Evolutionary conservation across 2,113 vertebrate genomes (phyloP).

Genomic region (Pelecanus crispus): DNA sequence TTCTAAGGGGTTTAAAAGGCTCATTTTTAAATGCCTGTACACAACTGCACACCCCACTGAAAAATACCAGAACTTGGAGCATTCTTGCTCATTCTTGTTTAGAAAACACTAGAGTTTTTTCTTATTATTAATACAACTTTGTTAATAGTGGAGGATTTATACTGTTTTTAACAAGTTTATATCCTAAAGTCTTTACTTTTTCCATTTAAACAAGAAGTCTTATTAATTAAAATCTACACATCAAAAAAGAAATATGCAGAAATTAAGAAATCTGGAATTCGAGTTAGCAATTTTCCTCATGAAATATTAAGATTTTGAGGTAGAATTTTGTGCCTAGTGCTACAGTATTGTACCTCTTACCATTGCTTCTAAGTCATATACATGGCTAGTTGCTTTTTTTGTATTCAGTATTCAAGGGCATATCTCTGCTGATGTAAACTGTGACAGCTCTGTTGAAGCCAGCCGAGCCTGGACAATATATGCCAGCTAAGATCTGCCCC

Average conservation of each 20-base stretch:
- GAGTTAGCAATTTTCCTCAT: background rate
- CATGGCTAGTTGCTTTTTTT: background rate
- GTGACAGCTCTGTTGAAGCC: background rate
- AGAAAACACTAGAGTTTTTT: background rate
- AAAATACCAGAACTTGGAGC: background rate
- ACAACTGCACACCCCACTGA: background rate
- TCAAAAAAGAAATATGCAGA: background rate
- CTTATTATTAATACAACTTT: background rate
- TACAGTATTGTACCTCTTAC: background rate
- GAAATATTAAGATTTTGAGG: background rate
- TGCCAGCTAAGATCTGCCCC: background rate
- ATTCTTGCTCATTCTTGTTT: background rate
- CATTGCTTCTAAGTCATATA: background rate
- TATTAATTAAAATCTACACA: background rate
- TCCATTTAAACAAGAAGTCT: background rate
- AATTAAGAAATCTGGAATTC: background rate
- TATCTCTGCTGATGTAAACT: background rate
- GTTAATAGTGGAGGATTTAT: background rate
- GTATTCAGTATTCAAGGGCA: background rate
- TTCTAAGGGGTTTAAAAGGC: background rate
- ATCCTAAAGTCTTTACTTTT: background rate
- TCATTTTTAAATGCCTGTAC: background rate
- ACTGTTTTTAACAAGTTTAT: background rate
- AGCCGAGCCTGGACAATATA: background rate
- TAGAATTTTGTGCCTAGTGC: background rate